phyloP scores from a whole-genome alignment of 2,888 invertebrate genomes.

The Caenorhabditis becei region DNA sequence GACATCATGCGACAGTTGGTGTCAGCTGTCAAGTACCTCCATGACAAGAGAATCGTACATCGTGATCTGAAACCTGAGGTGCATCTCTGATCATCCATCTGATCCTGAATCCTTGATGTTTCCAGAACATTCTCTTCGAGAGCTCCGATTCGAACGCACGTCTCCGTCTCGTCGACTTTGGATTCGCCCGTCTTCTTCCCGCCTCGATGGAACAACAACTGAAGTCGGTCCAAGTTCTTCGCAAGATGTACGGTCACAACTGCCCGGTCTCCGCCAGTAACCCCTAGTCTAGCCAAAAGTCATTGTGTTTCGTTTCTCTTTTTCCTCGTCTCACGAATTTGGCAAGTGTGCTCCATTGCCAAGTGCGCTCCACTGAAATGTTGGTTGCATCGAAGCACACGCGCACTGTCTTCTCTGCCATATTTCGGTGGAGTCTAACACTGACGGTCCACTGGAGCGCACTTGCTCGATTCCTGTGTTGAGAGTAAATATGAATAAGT shows the following conservation, averaged over 20 bases:
- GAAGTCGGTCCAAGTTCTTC: conserved; percentile 72
- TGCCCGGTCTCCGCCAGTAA: conserved; percentile 11
- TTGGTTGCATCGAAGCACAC: too few species aligned
- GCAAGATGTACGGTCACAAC: conserved; percentile 67
- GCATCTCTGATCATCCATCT: not conserved
- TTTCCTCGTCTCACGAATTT: not conserved
- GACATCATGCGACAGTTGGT: conserved; percentile 89
- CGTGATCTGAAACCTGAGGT: conserved; percentile 96
- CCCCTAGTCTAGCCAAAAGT: conserved; percentile 47
- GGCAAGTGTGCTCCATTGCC: not conserved
- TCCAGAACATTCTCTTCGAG: conserved; percentile 87
- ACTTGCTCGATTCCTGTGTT: not conserved
- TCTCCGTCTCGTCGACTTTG: conserved; percentile 95
- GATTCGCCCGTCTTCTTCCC: conserved; percentile 90
- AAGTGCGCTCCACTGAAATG: not conserved
- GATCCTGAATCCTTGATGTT: not conserved
- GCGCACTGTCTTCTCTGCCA: too few species aligned
- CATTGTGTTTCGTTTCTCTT: conserved; percentile 43
- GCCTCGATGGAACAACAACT: conserved; percentile 73
- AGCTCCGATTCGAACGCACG: conserved; percentile 85
- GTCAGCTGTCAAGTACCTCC: conserved; percentile 90
- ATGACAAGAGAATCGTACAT: conserved; percentile 90
- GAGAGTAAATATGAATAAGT: too few species aligned
- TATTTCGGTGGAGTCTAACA: too few species aligned
- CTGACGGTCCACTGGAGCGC: not conserved